These are phyloP conservation scores for Planococcus citri DNA, from an alignment of 1,140 invertebrate genomes.

Conservation along the genomic window DNA sequence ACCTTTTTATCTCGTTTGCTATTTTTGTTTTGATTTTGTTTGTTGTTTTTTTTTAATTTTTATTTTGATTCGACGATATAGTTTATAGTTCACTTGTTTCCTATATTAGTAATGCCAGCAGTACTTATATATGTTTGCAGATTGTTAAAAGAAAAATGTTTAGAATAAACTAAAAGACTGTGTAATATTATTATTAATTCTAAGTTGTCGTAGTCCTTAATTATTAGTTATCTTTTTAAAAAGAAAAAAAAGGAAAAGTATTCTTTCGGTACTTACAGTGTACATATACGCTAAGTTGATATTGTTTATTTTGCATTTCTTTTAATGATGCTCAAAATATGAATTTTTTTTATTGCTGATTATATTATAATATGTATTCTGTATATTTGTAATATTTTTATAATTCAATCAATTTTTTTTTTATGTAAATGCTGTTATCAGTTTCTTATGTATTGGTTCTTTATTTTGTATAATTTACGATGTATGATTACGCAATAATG, in stretches of 20 bases:
- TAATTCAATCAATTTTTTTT: background rate
- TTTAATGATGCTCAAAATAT: slow-evolving; percentile 17
- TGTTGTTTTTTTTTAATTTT: background rate
- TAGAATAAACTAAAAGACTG: slow-evolving; percentile 15
- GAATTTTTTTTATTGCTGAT: slow-evolving; percentile 9
- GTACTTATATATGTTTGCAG: background rate
- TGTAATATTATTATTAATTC: slow-evolving; percentile 12
- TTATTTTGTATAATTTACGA: background rate
- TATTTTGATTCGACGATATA: background rate
- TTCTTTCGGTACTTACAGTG: slow-evolving; percentile 3
- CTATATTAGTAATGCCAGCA: background rate
- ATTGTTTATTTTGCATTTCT: slow-evolving; percentile 14
- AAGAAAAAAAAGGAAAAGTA: too few species aligned
- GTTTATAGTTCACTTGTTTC: background rate
- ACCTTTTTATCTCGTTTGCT: background rate
- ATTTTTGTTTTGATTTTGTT: too few species aligned
- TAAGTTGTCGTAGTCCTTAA: slow-evolving; percentile 3
- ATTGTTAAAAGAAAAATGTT: background rate
- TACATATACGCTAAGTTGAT: slow-evolving; percentile 11
- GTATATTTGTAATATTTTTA: slow-evolving; percentile 21
- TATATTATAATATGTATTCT: slow-evolving; percentile 11
- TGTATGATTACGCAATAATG: slow-evolving; percentile 13
- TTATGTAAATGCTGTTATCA: slow-evolving; percentile 12
- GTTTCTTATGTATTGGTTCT: background rate
- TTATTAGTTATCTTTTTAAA: background rate